Conservation (phyloP, 2,113 vertebrate species). For the Erythrocercus mccallii region DNA sequence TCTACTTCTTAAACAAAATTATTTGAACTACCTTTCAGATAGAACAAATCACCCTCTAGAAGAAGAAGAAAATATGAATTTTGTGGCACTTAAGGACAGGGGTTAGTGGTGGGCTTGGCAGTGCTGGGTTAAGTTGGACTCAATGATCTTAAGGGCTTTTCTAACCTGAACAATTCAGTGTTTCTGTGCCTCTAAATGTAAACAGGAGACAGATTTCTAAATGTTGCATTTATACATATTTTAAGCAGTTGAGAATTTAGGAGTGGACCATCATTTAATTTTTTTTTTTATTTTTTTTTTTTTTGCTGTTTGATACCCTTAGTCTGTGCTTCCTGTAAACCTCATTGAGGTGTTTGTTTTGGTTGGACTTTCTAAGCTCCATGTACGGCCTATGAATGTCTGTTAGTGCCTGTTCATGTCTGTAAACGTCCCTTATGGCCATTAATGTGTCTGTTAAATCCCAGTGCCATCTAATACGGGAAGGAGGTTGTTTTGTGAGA, state of each 20-base stretch:
- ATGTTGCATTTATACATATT: background rate
- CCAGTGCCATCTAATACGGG: background rate
- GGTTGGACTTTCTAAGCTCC: background rate
- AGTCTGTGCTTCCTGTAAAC: background rate
- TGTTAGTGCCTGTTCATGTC: rapidly evolving
- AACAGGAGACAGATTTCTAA: background rate
- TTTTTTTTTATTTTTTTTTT: background rate
- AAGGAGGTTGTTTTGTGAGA: background rate
- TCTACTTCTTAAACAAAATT: background rate
- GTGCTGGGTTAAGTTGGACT: background rate
- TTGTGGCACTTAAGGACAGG: background rate
- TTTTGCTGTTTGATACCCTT: background rate
- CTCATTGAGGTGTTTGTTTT: background rate
- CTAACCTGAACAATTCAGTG: background rate
- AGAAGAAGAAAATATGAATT: background rate
- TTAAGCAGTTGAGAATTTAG: background rate
- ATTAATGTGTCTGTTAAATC: background rate
- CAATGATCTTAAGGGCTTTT: background rate
- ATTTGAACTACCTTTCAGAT: background rate
- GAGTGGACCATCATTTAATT: background rate
- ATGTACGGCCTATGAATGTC: background rate
- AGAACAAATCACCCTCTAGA: background rate
- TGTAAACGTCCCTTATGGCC: background rate
- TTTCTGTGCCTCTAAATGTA: background rate
- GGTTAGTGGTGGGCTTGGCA: background rate